These are phyloP conservation scores for Phallusia fumigata DNA, from an alignment of 23 tunicate genomes.

Conservation along the genomic window DNA sequence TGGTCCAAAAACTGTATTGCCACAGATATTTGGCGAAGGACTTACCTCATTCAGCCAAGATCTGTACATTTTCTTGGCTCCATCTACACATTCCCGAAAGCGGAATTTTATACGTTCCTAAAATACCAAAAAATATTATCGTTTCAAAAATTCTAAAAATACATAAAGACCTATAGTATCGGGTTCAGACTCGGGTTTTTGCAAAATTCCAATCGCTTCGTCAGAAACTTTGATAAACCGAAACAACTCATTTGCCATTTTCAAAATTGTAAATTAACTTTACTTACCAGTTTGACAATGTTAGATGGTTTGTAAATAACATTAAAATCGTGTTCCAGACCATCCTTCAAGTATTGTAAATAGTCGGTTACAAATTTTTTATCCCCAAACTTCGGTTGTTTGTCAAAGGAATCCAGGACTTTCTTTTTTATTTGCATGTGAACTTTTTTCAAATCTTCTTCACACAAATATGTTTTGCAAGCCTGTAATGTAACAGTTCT, in stretches of 20 bases:
- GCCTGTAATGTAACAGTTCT: background rate
- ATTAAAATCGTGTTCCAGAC: background rate
- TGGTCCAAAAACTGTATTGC: too few relatives aligned
- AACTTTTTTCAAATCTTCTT: background rate
- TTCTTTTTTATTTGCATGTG: background rate
- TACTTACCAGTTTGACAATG: background rate
- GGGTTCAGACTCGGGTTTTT: too few relatives aligned
- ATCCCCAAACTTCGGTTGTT: background rate
- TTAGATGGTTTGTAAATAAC: background rate
- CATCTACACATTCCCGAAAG: too few relatives aligned
- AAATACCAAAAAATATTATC: too few relatives aligned
- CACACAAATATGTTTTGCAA: background rate
- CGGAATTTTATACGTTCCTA: too few relatives aligned
- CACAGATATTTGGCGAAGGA: too few relatives aligned
- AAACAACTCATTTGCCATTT: background rate
- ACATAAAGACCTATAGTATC: too few relatives aligned
- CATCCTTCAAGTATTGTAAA: background rate
- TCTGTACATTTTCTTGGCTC: too few relatives aligned
- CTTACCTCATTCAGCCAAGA: too few relatives aligned
- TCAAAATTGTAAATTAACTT: background rate
- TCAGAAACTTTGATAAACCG: too few relatives aligned
- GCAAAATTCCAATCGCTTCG: too few relatives aligned
- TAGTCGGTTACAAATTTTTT: background rate
- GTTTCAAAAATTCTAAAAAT: too few relatives aligned
- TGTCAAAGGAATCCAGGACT: background rate